Percentiles rank a stretch among this genome's conserved stretches.
phyloP scores from a whole-genome alignment of 2,797 vertebrate genomes.

The Chlorospingus semifuscus region DNA sequence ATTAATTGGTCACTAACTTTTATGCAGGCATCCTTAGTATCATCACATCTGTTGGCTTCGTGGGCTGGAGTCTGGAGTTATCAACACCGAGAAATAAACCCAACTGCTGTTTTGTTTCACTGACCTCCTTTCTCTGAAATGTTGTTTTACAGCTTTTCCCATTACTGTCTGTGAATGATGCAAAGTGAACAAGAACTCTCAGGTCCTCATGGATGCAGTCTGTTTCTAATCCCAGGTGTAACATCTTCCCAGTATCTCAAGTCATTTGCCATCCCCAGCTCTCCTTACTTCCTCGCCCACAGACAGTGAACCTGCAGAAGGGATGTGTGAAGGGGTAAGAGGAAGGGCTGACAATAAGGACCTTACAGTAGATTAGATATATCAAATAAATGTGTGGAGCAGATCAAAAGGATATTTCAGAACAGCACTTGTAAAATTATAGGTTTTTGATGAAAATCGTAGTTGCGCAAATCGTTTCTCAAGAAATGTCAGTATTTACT shows the following conservation, averaged over 20 bases:
- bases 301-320: not conserved
- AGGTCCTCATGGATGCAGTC: not conserved
- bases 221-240: not conserved
- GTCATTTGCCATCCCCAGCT: not conserved
- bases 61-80: not conserved
- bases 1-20: not conserved
- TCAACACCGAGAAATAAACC: not conserved
- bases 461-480: constrained; percentile 11
- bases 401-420: not conserved
- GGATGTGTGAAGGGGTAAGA: rapidly evolving
- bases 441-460: constrained; percentile 29
- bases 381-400: not conserved
- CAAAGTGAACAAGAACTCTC: not conserved
- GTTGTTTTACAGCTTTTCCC: not conserved
- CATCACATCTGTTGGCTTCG: not conserved
- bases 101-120: not conserved
- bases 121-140: not conserved
- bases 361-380: not conserved
- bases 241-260: not conserved
- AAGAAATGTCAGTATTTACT: constrained; percentile 34
- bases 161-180: not conserved
- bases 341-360: not conserved
- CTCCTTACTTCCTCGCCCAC: not conserved
- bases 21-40: not conserved
- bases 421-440: not conserved